These are phyloP conservation scores for Actinia equina DNA, from an alignment of 64 coral and sea anemone genomes.

Conservation along the genomic window DNA sequence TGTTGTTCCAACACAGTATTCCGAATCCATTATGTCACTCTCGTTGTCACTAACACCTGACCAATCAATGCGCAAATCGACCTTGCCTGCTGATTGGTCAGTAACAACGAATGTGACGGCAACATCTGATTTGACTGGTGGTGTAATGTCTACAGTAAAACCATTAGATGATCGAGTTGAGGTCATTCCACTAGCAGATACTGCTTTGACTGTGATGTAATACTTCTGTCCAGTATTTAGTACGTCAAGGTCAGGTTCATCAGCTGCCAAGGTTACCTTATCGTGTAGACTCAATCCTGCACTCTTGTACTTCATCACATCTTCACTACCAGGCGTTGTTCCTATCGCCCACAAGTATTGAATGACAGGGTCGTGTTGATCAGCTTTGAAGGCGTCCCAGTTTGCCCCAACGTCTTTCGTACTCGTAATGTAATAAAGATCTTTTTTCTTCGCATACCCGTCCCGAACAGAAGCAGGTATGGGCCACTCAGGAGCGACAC, in stretches of 20 bases:
- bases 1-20: conserved; percentile 46
- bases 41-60: conserved; percentile 42
- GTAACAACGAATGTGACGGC: conserved; percentile 30
- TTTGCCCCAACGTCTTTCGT: conserved; percentile 59
- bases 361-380: conserved; percentile 32
- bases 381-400: conserved; percentile 57
- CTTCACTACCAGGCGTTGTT: conserved; percentile 21
- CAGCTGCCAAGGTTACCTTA: conserved; percentile 21
- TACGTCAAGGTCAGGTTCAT: conserved; percentile 47
- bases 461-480: conserved; percentile 46
- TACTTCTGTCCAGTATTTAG: conserved; percentile 49
- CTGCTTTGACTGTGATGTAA: conserved; percentile 57
- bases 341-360: conserved; percentile 68
- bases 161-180: conserved; percentile 31
- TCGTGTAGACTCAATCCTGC: conserved; percentile 26
- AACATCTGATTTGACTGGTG: conserved; percentile 47
- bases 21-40: conserved; percentile 40
- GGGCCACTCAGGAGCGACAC: conserved; percentile 65
- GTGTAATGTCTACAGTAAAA: conserved; percentile 53
- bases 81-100: conserved; percentile 6
- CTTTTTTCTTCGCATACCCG: conserved; percentile 13
- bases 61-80: conserved; percentile 45
- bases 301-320: conserved; percentile 26
- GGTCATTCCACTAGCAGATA: conserved; percentile 22
- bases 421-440: conserved; percentile 54